Evolutionary conservation across 2,888 invertebrate species (phyloP), one percentile per base, ranked within the genome.

Genomic region (Thera britannica): DNA sequence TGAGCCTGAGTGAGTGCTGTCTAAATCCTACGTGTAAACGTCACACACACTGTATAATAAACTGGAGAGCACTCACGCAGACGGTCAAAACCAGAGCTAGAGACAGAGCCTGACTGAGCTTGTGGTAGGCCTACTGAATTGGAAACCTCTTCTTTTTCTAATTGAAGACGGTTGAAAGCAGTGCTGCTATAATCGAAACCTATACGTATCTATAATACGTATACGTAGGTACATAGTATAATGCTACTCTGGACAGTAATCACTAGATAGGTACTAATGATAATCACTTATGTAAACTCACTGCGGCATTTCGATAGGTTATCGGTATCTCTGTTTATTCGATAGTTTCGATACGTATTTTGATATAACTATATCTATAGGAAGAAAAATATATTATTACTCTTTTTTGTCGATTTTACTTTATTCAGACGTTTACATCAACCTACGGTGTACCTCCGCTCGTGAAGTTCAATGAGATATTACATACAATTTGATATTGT

Each of bases 241-340:
- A 51, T 58, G 60, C 46, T 12, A 52, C 49, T 52, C 12, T 3
- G 44, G 38, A n/a, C 59, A 72, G 65, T 83, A 77, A 82, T 83
- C 77, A 73, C 66, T 73, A 75, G 84, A 86, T 87, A 75, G 84
- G 85, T 87, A 57, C 56, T 61, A 62, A 62, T 62, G 70, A 83
- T 76, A 71, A 70, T 66, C 64, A 76, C 81, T 84, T 85, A 81
- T 90, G 90, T 84, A 86, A 82, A 84, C 86, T 77, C 85, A 87
- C 84, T 90, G 89, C 90, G 84, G 84, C 74, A 83, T 79, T 84
- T 79, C 60, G 58, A 64, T 67, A 70, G 73, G 57, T 64, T 68
- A 68, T 66, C 62, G 3, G 52, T 75, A 77, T 76, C 68, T 55
- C 11, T 72, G 67, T 74, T 76, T 77, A 72, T 82, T 82, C 77